phyloP scores from a whole-genome alignment of 2,888 invertebrate species.

The Cetonia aurata region DNA sequence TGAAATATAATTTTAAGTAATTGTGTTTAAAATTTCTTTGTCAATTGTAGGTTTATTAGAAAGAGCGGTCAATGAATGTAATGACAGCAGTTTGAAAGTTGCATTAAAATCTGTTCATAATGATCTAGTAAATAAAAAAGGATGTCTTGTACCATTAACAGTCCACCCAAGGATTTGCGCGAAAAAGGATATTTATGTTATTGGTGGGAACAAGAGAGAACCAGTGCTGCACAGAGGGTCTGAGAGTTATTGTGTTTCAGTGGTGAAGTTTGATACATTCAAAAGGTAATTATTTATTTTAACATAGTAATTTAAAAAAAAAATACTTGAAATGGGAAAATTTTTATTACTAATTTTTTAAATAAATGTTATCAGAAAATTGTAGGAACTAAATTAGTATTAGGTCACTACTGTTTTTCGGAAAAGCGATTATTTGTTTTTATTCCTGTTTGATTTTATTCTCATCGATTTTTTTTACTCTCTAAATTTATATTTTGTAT shows the following conservation, averaged over 20 bases:
- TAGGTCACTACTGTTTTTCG: background rate
- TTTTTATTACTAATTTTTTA: slow-evolving; percentile 16
- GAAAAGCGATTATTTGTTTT: no score
- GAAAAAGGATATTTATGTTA: slow-evolving; percentile 88
- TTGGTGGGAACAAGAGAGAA: slow-evolving; percentile 90
- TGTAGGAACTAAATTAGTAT: background rate
- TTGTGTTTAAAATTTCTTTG: slow-evolving; percentile 16
- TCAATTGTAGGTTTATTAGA: slow-evolving; percentile 74
- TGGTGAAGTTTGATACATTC: slow-evolving; percentile 86
- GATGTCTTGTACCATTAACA: slow-evolving; percentile 80
- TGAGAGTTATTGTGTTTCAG: slow-evolving; percentile 86
- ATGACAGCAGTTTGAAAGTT: slow-evolving; percentile 81
- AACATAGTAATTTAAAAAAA: background rate
- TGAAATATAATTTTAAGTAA: slow-evolving; percentile 5
- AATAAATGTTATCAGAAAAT: slow-evolving; percentile 6
- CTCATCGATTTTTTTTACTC: no score
- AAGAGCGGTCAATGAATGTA: slow-evolving; percentile 80
- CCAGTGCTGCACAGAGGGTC: slow-evolving; percentile 79
- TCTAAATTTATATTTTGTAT: no score
- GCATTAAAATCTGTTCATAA: slow-evolving; percentile 84
- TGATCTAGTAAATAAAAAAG: slow-evolving; percentile 81
- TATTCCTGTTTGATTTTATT: no score
- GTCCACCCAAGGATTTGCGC: slow-evolving; percentile 87
- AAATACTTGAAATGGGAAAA: slow-evolving; percentile 5
- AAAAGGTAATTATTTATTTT: slow-evolving; percentile 68